Base-by-base conservation (phyloP, 2,888 invertebrate genomes). In the Trissonchulus latispiculum region DNA sequence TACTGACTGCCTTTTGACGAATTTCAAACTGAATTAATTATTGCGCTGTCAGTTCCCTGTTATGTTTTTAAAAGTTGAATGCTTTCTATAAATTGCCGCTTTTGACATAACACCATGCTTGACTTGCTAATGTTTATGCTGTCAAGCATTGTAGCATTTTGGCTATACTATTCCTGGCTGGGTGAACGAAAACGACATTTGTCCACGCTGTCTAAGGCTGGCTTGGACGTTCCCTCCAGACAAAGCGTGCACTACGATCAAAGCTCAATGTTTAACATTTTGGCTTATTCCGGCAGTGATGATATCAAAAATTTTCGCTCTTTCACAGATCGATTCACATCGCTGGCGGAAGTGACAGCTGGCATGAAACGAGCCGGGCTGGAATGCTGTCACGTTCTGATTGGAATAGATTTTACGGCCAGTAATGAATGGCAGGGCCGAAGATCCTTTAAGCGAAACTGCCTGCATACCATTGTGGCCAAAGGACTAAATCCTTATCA, bases 381-480 rank as follows among this genome's bases (percentile, higher is more conserved):
- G 31, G 82, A 81, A 64, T 76, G 77, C 0, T 81, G 83, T 77
- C 79, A 82, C 67, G 78, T 85, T 36, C 82, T 84, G 1, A 79
- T 85, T 37, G 85, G 84, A 0, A 79, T 85, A 23, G 85, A 85
- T 78, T 85, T 84, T 77, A 84, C 84, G 1, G 85, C 85, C 8
- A 84, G 84, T 76, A 85, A 85, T 74, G 84, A 85, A 75, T 85
- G 84, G 84, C 84, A 85, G 75, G 85, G 85, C 3, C 72, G 83
- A 31, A 82, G 82, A 75, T 83, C 82, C 23, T 84, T 84, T 76
- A 76, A 75, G 70, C 81, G 82, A 36, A 79, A 82, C 66, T 79
- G 80, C 70, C 79, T 85, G 48, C 77, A 77, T 36, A 8, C 71
- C 35, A 1, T 37, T 29, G 75, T 79, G 79, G 71, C 74, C 81